Evolutionary conservation across 2,113 vertebrate genomes (phyloP), one percentile per base, ranked within the genome.

Genomic region (Engystomops pustulosus): DNA sequence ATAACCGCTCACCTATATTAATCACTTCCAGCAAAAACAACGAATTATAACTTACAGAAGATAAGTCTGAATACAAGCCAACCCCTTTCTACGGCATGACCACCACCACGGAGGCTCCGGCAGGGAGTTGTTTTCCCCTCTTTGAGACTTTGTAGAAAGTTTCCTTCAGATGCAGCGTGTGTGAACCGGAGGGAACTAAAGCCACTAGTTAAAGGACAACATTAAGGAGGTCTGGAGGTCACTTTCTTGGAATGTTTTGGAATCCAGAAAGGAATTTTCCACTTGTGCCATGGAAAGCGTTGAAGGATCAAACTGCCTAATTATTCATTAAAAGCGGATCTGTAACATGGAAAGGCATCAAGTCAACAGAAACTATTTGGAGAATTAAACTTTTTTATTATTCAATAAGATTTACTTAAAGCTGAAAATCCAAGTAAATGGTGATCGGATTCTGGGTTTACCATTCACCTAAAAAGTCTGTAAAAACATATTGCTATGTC

Each of bases 161-260:
- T 36, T 68, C 27, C 67, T 69, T n/a, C 9, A 69, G 32, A 69
- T 69, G 7, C 20, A 69, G 6, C 34, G 15, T 69, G 15, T 69
- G 32, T 69, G 67, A 69, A 65, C 32, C 7, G 11, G 17, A 12
- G 32, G 11, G 67, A n/a, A 69, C 23, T 36, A 32, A 68, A 32
- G n/a, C 12, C 10, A 1, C 55, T 25, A 32, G 30, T 67, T 67
- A 34, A 67, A 34, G 34, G 65, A 68, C 30, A 36, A 34, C 12
- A 4, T 67, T 67, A 17, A 36, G 5, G 32, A 36, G 20, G 67
- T 4, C 67, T 10, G 32, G 67, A 69, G 67, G 67, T 69, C 67
- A 69, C 67, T 69, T 69, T 38, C 67, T 69, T 69, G 67, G 67
- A 36, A 69, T 38, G 67, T 38, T 69, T 69, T 69, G 17, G 67